Conservation (phyloP, 2,888 invertebrate genomes). For the Phyllotreta cruciferae region DNA sequence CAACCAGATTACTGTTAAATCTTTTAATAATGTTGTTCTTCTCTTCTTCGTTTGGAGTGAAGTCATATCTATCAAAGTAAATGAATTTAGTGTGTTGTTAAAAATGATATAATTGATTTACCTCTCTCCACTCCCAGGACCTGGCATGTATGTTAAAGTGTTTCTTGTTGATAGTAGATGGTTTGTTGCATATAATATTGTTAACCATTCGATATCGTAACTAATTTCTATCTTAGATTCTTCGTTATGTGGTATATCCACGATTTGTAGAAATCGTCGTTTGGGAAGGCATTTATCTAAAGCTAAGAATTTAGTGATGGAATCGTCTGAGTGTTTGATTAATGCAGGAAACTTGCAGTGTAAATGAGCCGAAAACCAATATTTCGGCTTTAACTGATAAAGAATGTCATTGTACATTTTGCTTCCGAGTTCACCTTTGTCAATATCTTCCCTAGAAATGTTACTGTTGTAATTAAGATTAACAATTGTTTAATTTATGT, state of each 20-base stretch:
- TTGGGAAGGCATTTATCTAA: constrained; percentile 96
- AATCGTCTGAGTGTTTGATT: constrained; percentile 72
- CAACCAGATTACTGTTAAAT: constrained; percentile 71
- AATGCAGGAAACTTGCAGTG: constrained; percentile 95
- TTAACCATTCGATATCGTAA: constrained; percentile 95
- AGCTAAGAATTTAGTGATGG: constrained; percentile 84
- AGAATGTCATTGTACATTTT: constrained; percentile 84
- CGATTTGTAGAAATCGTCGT: constrained; percentile 86
- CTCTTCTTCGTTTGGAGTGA: constrained; percentile 78
- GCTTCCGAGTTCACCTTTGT: constrained; percentile 84
- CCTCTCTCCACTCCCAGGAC: constrained; percentile 74
- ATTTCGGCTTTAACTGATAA: constrained; percentile 79
- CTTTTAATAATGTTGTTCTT: constrained; percentile 68
- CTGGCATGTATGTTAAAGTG: constrained; percentile 80
- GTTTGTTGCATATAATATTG: constrained; percentile 86
- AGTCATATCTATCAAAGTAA: constrained; percentile 67
- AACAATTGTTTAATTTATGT: constrained; percentile 41
- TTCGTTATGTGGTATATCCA: constrained; percentile 67
- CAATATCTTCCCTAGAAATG: constrained; percentile 77
- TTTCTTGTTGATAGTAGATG: constrained; percentile 81
- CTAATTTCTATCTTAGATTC: constrained; percentile 66
- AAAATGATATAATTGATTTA: constrained; percentile 49
- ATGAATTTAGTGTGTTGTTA: background rate
- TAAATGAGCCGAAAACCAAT: constrained; percentile 98
- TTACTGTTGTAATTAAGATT: background rate